These are phyloP conservation scores for Pagetopsis macropterus DNA, from an alignment of 2,797 vertebrate genomes.

Conservation along the genomic window DNA sequence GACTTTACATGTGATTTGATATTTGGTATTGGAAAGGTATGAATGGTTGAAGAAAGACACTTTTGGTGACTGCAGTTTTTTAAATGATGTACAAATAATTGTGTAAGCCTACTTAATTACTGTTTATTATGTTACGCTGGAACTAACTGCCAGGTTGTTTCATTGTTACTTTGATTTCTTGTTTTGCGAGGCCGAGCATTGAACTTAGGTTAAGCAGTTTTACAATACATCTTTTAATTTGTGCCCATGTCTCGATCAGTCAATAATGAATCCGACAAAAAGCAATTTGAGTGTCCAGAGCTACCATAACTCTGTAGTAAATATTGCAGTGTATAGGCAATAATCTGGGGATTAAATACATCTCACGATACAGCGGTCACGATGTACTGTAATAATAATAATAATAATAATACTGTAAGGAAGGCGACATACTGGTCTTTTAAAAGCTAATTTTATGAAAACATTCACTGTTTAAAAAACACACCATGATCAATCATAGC, in stretches of 20 bases:
- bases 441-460: no score
- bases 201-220: background rate
- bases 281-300: background rate
- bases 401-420: no score
- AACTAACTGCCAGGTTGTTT: background rate
- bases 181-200: background rate
- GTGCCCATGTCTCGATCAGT: no score
- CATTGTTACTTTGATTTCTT: background rate
- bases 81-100: background rate
- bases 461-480: no score
- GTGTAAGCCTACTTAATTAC: background rate
- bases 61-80: no score
- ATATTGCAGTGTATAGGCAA: no score
- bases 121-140: background rate
- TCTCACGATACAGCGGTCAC: no score
- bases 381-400: no score
- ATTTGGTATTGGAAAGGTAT: background rate
- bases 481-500: no score
- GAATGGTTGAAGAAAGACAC: background rate
- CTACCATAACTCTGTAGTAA: no score
- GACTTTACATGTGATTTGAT: background rate
- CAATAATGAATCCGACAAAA: background rate
- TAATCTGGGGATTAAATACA: no score
- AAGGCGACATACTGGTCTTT: no score
- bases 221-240: background rate